A percentile compares a stretch with the other conserved stretches of the same genome.
phyloP scores from a whole-genome alignment of 2,113 vertebrate genomes.

The Catharus bicknelli region DNA sequence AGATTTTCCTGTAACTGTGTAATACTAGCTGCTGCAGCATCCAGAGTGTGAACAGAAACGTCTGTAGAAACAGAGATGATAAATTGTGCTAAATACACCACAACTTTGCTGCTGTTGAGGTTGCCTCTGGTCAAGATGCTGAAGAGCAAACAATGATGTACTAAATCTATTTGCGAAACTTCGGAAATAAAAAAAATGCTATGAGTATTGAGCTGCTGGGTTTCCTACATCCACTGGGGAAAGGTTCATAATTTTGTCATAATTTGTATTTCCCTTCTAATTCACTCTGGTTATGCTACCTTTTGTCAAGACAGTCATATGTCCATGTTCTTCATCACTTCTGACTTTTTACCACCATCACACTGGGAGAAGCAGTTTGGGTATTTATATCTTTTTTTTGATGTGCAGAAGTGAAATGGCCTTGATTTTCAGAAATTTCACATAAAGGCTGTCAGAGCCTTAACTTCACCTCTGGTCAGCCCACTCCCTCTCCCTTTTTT shows the following conservation, averaged over 20 bases:
- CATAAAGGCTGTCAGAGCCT: background rate
- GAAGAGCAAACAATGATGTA: background rate
- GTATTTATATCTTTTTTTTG: background rate
- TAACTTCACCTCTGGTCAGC: background rate
- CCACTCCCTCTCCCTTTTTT: accelerated
- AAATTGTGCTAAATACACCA: background rate
- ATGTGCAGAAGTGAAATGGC: background rate
- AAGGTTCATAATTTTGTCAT: background rate
- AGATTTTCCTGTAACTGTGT: background rate
- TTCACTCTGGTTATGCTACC: background rate
- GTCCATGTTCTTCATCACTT: background rate
- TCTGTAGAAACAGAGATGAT: background rate
- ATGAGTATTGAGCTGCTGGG: background rate
- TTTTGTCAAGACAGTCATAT: background rate
- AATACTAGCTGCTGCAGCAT: background rate
- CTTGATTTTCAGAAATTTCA: background rate
- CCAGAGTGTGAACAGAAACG: background rate
- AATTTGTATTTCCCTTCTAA: background rate
- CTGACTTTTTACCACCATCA: background rate
- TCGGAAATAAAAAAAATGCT: background rate
- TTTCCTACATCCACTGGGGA: background rate
- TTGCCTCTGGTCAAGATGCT: background rate
- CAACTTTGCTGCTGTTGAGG: background rate
- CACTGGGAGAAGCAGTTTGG: background rate
- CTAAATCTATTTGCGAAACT: background rate